Evolutionary conservation across 64 coral and sea anemone species (phyloP).

Genomic region (Acropora tenuis): DNA sequence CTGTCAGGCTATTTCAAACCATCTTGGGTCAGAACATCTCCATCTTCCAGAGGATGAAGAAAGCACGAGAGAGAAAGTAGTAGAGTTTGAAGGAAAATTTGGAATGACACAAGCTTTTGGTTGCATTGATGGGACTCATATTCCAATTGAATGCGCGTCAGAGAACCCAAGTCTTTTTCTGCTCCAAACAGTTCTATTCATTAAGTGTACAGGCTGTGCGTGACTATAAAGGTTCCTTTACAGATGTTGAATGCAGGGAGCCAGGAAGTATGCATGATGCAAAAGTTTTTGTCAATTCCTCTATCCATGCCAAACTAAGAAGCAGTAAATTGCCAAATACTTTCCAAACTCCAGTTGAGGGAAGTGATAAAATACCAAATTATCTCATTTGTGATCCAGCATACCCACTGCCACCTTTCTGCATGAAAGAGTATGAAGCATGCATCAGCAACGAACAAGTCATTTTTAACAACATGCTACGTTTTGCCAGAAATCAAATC

Average conservation of each 20-base stretch:
- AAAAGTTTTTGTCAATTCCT: constrained; percentile 38
- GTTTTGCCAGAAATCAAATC: constrained; percentile 18
- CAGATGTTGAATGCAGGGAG: constrained; percentile 36
- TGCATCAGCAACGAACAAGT: constrained; percentile 17
- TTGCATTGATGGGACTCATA: constrained; percentile 50
- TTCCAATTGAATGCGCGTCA: constrained; percentile 1
- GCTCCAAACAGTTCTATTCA: constrained; percentile 1
- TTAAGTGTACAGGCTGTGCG: constrained; percentile 48
- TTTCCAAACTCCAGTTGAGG: background rate
- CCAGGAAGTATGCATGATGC: constrained; percentile 54
- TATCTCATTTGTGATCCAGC: constrained; percentile 49
- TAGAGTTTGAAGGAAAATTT: constrained; percentile 1
- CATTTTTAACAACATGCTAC: constrained; percentile 29
- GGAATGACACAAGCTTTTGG: constrained; percentile 34
- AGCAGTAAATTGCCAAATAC: constrained; percentile 19
- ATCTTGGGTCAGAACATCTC: constrained; percentile 36
- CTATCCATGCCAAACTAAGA: constrained; percentile 22
- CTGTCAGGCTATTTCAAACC: constrained; percentile 20
- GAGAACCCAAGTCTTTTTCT: constrained; percentile 26
- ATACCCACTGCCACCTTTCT: constrained; percentile 46
- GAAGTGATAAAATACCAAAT: constrained; percentile 39
- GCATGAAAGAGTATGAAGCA: constrained; percentile 56
- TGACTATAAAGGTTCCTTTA: constrained; percentile 52
- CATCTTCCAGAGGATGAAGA: constrained; percentile 31
- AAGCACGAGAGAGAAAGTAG: background rate